Evolutionary conservation across 2,113 vertebrate genomes (phyloP).

Genomic region (Equus przewalskii): DNA sequence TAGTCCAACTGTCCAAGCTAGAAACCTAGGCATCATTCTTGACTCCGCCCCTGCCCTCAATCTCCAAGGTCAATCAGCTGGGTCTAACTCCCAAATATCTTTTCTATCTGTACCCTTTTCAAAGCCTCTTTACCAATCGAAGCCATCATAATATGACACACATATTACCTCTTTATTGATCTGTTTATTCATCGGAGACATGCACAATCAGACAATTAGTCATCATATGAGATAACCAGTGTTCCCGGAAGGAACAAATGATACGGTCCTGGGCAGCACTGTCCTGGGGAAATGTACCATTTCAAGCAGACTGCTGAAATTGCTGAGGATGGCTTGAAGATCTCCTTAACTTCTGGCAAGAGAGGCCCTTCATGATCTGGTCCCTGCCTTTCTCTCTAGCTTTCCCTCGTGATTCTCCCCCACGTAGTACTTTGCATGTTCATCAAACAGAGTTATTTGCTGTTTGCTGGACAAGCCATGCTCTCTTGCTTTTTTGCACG

Average conservation of each 20-base stretch:
- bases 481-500: background rate
- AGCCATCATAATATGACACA: background rate
- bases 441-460: background rate
- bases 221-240: background rate
- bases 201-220: background rate
- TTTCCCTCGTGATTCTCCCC: background rate
- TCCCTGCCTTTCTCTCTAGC: background rate
- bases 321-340: background rate
- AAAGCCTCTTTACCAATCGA: background rate
- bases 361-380: background rate
- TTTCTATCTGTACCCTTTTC: background rate
- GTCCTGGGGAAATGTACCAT: background rate
- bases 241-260: background rate
- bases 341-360: background rate
- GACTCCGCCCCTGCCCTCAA: background rate
- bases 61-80: background rate
- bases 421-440: background rate
- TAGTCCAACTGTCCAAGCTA: background rate
- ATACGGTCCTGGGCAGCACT: background rate
- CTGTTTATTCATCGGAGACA: slow-evolving; percentile 18
- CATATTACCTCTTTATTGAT: background rate
- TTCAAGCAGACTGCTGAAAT: background rate
- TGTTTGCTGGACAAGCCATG: background rate
- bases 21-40: background rate
- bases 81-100: background rate